Base-by-base conservation (phyloP, 2,113 vertebrate genomes). In the Irena cyanogastra region DNA sequence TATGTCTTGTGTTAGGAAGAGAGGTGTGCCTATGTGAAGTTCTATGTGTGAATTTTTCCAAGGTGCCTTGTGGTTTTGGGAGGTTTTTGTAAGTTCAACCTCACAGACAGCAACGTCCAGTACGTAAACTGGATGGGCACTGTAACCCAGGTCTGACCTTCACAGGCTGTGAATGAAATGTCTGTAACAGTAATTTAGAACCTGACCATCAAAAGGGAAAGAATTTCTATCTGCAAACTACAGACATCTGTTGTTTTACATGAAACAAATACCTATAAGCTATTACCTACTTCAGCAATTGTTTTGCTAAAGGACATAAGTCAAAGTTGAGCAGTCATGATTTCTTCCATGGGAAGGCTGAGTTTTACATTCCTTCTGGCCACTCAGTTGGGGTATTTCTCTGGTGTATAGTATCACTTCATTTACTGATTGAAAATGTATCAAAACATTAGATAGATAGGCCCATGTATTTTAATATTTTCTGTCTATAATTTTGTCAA, bases 11-110 rank as follows among this genome's bases (percentile, higher is more conserved):
- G 35, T 49, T 90, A 91, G 91, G 81, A 93, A 94, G 88, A 90
- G 72, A 59, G 37, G 83, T 75, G 19, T 59, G 41, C 41, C 27
- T 71, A 4, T 4, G 8, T 57, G 44, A 90, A 65, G 37, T 94
- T 93, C 89, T 93, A 5, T 69, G 35, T 85, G 66, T 68, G 86
- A 52, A 28, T 86, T 95, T 94, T 87, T 91, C 77, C 50, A 39
- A 92, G 72, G 49, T 56, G 37, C 47, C 64, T 95, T 94, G 35
- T 53, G 11, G 2, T 80, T 97, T 90, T 86, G 57, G 31, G 49
- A 95, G 54, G 23, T 91, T 97, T 93, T 95, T 93, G 47, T 84
- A 89, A 72, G 5, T 65, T 83, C 50, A 71, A 47, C 22, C 54
- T 88, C 26, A 82, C 31, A 20, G 47, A 23, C 1, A 23, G 23